Evolutionary conservation across 2,113 vertebrate species (phyloP), one percentile per base, ranked within the genome.

Genomic region (Phocoena phocoena): DNA sequence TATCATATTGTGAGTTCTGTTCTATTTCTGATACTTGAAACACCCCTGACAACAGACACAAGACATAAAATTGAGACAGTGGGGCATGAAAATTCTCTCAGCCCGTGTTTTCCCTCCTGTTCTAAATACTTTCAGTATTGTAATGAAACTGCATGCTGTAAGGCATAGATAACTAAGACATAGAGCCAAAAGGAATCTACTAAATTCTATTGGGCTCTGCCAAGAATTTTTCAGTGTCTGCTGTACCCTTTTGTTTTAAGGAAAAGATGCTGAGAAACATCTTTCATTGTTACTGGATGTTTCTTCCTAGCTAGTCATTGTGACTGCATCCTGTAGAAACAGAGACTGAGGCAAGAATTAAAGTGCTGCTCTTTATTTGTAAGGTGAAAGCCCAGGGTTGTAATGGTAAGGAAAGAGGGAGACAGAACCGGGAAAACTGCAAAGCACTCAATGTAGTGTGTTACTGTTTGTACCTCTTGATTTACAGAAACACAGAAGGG

Each of bases 101-200:
- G 41, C 31, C 44, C 10, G 14, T 0, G 0, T 33, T 38, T 31
- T 36, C 6, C 6, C 2, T 36, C 11, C 38, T 60, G 3, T n/a
- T 83, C 11, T 55, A 17, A 83, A 0, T 25, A 12, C 18, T 73
- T 23, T 84, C 28, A 11, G 21, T 83, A 93, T 74, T 31, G 6
- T 44, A 47, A 25, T 36, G 55, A 47, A 58, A 65, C 4, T 8
- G 7, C 21, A 31, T 63, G 17, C 50, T 63, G 6, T 90, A 73
- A 73, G 31, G 4, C 13, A 50, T 0, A 68, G 18, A n/a, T 53
- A 4, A 36, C 2, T 17, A 36, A 31, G 18, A 68, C 10, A 36
- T 10, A 31, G 25, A 47, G 20, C 25, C 18, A n/a, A 4, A 12
- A 17, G 31, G 6, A 62, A 26, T 36, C 18, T 6, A 44, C 14